A percentile compares a stretch with the other conserved stretches of the same genome.
Conservation (phyloP, 2,888 invertebrate species). For the Leptodirus hochenwartii region DNA sequence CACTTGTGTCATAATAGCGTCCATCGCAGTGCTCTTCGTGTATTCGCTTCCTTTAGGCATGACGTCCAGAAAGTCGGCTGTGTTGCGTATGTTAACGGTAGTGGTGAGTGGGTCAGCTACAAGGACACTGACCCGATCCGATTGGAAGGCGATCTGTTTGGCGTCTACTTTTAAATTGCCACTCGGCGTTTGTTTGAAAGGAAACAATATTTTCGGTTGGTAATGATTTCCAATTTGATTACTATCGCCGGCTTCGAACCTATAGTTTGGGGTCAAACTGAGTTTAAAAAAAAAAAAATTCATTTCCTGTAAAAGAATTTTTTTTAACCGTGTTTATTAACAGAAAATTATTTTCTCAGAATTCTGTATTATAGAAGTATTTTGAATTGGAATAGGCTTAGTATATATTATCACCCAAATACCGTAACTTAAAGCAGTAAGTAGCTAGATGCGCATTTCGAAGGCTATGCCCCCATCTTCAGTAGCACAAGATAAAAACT, state of each 20-base stretch:
- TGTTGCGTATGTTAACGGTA: slow-evolving; percentile 35
- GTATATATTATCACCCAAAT: too few relatives aligned
- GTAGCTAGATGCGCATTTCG: too few relatives aligned
- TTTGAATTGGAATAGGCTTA: too few relatives aligned
- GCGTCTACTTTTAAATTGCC: slow-evolving; percentile 50
- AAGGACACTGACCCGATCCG: slow-evolving; percentile 46
- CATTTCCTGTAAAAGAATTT: too few relatives aligned
- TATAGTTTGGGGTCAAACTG: too few relatives aligned
- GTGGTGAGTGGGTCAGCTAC: slow-evolving; percentile 47
- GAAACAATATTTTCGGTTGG: slow-evolving; percentile 29
- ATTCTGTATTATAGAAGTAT: too few relatives aligned
- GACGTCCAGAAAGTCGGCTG: slow-evolving; percentile 8
- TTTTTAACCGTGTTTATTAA: too few relatives aligned
- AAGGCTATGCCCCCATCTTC: too few relatives aligned
- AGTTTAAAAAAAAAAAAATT: too few relatives aligned
- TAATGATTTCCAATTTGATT: slow-evolving; percentile 7
- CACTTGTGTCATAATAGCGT: slow-evolving; percentile 22
- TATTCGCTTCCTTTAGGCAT: slow-evolving; percentile 13
- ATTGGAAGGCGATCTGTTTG: slow-evolving; percentile 47
- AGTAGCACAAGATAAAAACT: too few relatives aligned
- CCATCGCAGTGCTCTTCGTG: slow-evolving; percentile 19
- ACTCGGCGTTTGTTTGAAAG: slow-evolving; percentile 47
- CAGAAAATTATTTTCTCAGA: too few relatives aligned
- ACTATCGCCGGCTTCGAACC: slow-evolving; percentile 14
- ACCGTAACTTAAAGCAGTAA: too few relatives aligned